Conservation (phyloP, 2,797 vertebrate genomes). For the Urocyon cinereoargenteus region DNA sequence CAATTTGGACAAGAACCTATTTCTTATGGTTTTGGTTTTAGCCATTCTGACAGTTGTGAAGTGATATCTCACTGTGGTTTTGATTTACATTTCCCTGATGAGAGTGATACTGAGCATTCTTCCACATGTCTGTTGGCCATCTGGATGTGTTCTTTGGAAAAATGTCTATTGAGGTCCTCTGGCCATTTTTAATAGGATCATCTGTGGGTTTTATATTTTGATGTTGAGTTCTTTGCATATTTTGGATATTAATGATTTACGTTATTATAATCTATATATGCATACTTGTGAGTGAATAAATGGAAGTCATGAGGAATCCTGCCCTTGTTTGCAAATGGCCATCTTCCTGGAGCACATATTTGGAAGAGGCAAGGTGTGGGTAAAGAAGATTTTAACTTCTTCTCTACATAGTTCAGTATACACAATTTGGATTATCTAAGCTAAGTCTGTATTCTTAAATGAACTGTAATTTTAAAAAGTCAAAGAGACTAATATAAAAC, state of each 20-base stretch:
- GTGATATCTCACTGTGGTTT: neutral
- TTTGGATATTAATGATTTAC: neutral
- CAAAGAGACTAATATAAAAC: neutral
- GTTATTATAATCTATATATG: neutral
- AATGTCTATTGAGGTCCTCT: neutral
- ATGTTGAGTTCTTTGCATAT: neutral
- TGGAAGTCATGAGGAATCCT: neutral
- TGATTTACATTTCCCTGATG: neutral
- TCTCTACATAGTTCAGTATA: neutral
- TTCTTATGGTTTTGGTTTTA: neutral
- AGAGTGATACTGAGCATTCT: neutral
- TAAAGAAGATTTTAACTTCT: neutral
- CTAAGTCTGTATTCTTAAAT: slow-evolving; percentile 35
- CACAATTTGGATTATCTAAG: neutral
- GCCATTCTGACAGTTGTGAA: neutral
- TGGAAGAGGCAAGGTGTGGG: neutral
- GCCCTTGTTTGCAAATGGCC: neutral
- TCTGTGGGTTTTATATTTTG: neutral
- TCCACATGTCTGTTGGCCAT: neutral
- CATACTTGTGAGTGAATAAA: neutral
- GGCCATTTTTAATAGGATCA: neutral
- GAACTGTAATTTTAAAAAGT: slow-evolving; percentile 49
- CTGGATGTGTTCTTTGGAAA: neutral
- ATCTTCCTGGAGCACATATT: neutral
- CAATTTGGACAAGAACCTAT: neutral